phyloP scores from a whole-genome alignment of 2,797 vertebrate genomes.

The Lophius americanus region DNA sequence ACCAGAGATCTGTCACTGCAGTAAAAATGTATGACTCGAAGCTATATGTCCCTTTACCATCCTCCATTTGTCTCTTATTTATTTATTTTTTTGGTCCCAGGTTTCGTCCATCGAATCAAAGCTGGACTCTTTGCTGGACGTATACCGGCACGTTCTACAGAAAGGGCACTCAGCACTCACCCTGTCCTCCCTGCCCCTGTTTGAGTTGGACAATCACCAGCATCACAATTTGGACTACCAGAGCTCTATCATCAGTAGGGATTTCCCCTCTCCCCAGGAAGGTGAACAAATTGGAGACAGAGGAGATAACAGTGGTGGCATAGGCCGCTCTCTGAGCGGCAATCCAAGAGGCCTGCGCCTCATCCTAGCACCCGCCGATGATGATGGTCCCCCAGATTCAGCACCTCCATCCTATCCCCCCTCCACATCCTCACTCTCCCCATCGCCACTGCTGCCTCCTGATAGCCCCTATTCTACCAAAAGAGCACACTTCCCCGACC shows the following conservation, averaged over 20 bases:
- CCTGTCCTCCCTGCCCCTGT: conserved; percentile 90
- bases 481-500: conserved; percentile 75
- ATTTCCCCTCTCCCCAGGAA: conserved; percentile 84
- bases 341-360: conserved; percentile 91
- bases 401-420: conserved; percentile 89
- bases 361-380: conserved; percentile 89
- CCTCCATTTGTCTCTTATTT: not conserved
- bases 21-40: no score
- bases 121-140: conserved; percentile 93
- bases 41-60: not conserved
- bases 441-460: conserved; percentile 74
- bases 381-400: conserved; percentile 87
- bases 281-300: conserved; percentile 43
- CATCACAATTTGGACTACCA: conserved; percentile 87
- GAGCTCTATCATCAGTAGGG: conserved; percentile 86
- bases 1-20: not conserved
- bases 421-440: conserved; percentile 82
- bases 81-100: conserved; percentile 65
- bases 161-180: conserved; percentile 90
- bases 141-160: conserved; percentile 94
- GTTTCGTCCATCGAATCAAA: conserved; percentile 98
- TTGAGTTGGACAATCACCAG: conserved; percentile 87
- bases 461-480: conserved; percentile 80
- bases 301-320: conserved; percentile 63
- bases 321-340: conserved; percentile 84